Percentiles rank a stretch among this genome's conserved stretches.
Conservation (phyloP, 2,888 invertebrate species). For the Dolichopus griseipennis region DNA sequence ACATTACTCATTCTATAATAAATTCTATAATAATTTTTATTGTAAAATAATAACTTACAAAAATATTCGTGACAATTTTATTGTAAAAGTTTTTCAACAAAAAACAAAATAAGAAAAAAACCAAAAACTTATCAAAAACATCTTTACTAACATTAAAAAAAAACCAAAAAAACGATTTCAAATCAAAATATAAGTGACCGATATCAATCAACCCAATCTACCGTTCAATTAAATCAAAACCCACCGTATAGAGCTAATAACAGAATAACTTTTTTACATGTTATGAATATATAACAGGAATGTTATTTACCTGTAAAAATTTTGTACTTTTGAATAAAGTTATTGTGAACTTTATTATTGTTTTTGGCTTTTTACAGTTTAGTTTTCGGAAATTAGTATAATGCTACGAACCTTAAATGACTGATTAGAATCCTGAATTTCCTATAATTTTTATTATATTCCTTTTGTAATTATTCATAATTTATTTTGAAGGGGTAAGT, state of each 20-base stretch:
- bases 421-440: background rate
- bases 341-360: background rate
- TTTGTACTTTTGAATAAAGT: background rate
- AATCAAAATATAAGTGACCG: too few species aligned
- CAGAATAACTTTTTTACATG: too few species aligned
- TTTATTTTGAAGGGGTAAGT: background rate
- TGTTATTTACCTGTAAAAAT: background rate
- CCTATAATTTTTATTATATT: background rate
- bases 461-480: background rate
- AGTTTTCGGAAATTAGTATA: too few species aligned
- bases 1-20: background rate
- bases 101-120: too few species aligned
- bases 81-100: background rate
- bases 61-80: conserved; percentile 1
- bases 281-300: too few species aligned
- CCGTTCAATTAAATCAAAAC: too few species aligned
- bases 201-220: too few species aligned
- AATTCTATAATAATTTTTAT: background rate
- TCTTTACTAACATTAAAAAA: background rate
- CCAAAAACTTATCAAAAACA: too few species aligned
- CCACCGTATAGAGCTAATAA: too few species aligned
- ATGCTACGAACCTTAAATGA: background rate
- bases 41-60: background rate
- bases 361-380: background rate
- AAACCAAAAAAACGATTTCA: too few species aligned